phyloP scores from a whole-genome alignment of 2,888 invertebrate species.

The Nemurella pictetii region DNA sequence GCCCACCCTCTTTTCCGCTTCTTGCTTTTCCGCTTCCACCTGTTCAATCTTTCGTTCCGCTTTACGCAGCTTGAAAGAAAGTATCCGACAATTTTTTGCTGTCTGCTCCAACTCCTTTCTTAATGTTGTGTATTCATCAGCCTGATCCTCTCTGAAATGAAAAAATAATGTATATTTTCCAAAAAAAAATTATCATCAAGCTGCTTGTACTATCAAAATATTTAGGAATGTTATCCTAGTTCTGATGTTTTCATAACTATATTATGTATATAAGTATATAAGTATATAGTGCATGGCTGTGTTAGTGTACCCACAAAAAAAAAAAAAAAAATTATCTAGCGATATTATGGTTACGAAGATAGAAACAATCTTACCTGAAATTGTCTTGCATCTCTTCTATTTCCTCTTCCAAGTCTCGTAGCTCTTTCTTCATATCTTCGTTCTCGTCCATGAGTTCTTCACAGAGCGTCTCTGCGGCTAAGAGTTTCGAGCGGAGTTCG shows the following conservation, averaged over 20 bases:
- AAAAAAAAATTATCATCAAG: neutral
- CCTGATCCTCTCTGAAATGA: slow-evolving; percentile 84
- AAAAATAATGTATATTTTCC: slow-evolving; percentile 32
- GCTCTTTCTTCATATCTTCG: slow-evolving; percentile 90
- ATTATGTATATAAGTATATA: too few species aligned
- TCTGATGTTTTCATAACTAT: too few species aligned
- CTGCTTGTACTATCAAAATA: too few species aligned
- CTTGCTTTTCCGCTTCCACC: slow-evolving; percentile 81
- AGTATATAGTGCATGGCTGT: too few species aligned
- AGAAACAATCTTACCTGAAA: slow-evolving; percentile 63
- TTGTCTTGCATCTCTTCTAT: slow-evolving; percentile 99
- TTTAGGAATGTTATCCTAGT: too few species aligned
- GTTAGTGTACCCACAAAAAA: too few species aligned
- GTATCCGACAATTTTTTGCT: slow-evolving; percentile 95
- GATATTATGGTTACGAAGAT: too few species aligned
- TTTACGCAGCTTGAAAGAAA: slow-evolving; percentile 97
- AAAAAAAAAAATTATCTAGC: too few species aligned
- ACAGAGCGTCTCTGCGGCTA: slow-evolving; percentile 88
- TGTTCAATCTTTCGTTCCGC: slow-evolving; percentile 87
- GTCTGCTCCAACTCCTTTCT: slow-evolving; percentile 95
- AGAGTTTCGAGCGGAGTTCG: slow-evolving; percentile 78
- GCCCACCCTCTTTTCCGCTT: slow-evolving; percentile 65
- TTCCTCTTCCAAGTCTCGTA: slow-evolving; percentile 91
- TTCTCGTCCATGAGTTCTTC: slow-evolving; percentile 96
- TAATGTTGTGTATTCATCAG: slow-evolving; percentile 91